Evolutionary conservation across 2,113 vertebrate species (phyloP).

Genomic region (Spea bombifrons): DNA sequence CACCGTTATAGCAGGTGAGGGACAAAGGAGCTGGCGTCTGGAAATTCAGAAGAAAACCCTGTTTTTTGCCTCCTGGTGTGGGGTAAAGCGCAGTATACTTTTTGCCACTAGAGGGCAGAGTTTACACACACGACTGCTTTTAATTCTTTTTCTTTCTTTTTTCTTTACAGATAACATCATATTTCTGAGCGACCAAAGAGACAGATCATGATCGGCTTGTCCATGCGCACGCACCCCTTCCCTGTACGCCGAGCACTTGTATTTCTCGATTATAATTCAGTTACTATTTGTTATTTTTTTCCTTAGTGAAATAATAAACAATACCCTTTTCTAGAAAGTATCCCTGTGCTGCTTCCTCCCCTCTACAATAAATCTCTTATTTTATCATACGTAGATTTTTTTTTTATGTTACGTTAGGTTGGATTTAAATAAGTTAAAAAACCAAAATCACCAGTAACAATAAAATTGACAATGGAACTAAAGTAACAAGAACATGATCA

Average conservation of each 20-base stretch:
- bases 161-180: conserved; percentile 87
- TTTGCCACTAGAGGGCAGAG: neutral
- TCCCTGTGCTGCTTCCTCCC: neutral
- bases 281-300: neutral
- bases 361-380: too few relatives aligned
- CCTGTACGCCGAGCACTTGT: neutral
- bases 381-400: too few relatives aligned
- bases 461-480: too few relatives aligned
- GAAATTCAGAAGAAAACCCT: too few relatives aligned
- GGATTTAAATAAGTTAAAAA: too few relatives aligned
- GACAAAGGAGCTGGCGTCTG: neutral
- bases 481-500: too few relatives aligned
- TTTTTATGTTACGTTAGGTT: too few relatives aligned
- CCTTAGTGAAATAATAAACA: conserved; percentile 33
- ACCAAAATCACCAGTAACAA: too few relatives aligned
- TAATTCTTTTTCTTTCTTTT: conserved; percentile 24
- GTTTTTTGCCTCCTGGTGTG: too few relatives aligned
- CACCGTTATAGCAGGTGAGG: conserved; percentile 90
- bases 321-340: neutral
- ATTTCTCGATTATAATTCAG: neutral
- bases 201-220: conserved; percentile 65
- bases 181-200: conserved; percentile 81
- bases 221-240: conserved; percentile 35
- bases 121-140: too few relatives aligned
- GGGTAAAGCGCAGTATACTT: neutral